These are phyloP conservation scores for Luscinia luscinia DNA, from an alignment of 2,797 vertebrate species.

Conservation along the genomic window DNA sequence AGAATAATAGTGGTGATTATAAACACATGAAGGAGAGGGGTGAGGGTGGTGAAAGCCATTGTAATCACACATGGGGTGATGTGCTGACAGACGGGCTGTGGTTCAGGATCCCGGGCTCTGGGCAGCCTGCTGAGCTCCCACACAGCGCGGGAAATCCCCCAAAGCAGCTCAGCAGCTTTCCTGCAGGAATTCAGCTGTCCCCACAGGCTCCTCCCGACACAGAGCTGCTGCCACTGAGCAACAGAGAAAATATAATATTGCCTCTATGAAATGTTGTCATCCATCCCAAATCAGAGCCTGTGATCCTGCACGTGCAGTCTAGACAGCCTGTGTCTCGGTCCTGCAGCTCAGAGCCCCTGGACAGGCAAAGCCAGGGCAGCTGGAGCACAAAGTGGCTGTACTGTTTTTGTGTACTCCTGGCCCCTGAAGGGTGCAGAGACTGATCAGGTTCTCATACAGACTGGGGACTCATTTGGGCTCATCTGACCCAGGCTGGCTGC, in stretches of 20 bases:
- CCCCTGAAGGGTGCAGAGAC: neutral
- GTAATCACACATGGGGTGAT: constrained; percentile 50
- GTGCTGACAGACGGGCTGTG: constrained; percentile 61
- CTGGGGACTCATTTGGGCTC: neutral
- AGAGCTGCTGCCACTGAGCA: neutral
- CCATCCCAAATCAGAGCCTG: constrained; percentile 26
- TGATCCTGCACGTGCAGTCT: constrained; percentile 48
- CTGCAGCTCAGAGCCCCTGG: neutral
- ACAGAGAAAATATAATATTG: constrained; percentile 39
- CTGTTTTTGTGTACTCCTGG: neutral
- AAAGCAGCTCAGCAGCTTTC: neutral
- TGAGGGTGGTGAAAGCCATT: constrained; percentile 58
- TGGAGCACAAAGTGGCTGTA: neutral
- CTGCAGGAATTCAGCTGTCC: constrained; percentile 52
- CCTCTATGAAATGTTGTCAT: constrained; percentile 53
- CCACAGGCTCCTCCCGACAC: neutral
- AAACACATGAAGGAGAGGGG: constrained; percentile 59
- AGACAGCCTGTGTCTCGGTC: constrained; percentile 15
- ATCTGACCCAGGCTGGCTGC: neutral
- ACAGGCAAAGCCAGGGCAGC: neutral
- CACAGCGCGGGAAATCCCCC: constrained; percentile 15
- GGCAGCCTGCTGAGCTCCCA: constrained; percentile 58
- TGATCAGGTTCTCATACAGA: neutral
- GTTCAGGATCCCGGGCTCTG: constrained; percentile 19
- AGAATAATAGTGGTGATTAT: constrained; percentile 45